These are phyloP conservation scores for Nothocercus nigrocapillus DNA, from an alignment of 2,113 vertebrate genomes.

Conservation along the genomic window DNA sequence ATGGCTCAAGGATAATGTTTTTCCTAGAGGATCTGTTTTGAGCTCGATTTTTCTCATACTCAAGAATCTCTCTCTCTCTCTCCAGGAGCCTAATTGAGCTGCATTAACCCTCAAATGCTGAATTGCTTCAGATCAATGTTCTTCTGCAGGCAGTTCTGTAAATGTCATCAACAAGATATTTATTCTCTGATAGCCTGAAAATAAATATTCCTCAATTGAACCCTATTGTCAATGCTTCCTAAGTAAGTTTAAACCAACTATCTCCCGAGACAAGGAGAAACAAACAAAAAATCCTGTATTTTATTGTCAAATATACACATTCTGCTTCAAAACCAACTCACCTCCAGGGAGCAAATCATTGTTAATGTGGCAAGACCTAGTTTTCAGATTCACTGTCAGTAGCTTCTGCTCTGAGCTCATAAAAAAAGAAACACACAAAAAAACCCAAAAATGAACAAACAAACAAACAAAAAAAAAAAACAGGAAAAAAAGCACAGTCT, in stretches of 20 bases:
- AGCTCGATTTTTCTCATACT: not conserved
- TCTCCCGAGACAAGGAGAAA: not conserved
- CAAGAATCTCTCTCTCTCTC: no score
- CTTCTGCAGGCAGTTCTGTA: not conserved
- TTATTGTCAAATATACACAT: not conserved
- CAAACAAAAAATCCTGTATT: not conserved
- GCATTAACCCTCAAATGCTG: not conserved
- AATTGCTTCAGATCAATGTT: not conserved
- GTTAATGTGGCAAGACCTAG: not conserved
- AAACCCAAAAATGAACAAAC: no score
- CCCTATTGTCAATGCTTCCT: not conserved
- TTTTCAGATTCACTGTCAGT: constrained; percentile 30
- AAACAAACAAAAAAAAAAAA: not conserved
- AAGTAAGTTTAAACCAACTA: not conserved
- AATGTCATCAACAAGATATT: not conserved
- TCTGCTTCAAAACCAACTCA: not conserved
- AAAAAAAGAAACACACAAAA: no score
- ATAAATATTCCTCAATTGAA: not conserved
- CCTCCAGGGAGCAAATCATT: not conserved
- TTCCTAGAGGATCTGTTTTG: not conserved
- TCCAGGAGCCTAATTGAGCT: not conserved
- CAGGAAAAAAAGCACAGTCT: not conserved
- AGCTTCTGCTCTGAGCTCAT: not conserved
- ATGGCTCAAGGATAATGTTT: not conserved
- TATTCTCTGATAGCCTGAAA: not conserved